These are phyloP conservation scores for Aplysia californica DNA, from an alignment of 1,140 invertebrate species.

Conservation along the genomic window DNA sequence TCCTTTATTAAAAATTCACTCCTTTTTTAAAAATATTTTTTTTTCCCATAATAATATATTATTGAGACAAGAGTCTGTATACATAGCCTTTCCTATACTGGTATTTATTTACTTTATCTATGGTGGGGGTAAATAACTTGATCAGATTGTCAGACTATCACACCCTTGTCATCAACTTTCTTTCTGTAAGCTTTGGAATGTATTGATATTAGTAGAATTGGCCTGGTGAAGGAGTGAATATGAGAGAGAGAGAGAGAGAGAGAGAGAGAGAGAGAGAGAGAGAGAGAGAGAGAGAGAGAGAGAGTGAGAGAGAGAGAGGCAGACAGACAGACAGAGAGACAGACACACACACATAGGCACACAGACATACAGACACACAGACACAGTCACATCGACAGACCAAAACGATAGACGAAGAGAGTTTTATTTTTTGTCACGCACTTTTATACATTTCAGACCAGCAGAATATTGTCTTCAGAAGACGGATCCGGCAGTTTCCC, in stretches of 20 bases:
- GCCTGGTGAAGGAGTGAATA: neutral
- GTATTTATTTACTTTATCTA: too few species aligned
- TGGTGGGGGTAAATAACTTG: neutral
- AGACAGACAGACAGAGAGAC: neutral
- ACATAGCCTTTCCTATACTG: too few species aligned
- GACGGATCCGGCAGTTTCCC: too few species aligned
- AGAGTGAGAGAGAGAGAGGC: neutral
- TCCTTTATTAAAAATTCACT: too few species aligned
- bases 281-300: neutral
- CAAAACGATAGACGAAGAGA: too few species aligned
- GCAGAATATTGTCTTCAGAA: too few species aligned
- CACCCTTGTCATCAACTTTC: neutral
- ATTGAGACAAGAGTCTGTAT: too few species aligned
- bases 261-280: conserved; percentile 18
- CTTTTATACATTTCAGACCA: too few species aligned
- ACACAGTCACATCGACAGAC: too few species aligned
- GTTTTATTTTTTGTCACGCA: too few species aligned
- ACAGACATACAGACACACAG: conserved; percentile 21
- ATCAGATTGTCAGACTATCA: neutral
- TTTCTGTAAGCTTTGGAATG: neutral
- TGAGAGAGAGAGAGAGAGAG: conserved; percentile 8
- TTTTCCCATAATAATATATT: too few species aligned
- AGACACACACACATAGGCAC: neutral
- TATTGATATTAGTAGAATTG: neutral
- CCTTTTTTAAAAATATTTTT: too few species aligned